These are phyloP conservation scores for Montipora foliosa DNA, from an alignment of 64 coral and sea anemone species.

Conservation along the genomic window DNA sequence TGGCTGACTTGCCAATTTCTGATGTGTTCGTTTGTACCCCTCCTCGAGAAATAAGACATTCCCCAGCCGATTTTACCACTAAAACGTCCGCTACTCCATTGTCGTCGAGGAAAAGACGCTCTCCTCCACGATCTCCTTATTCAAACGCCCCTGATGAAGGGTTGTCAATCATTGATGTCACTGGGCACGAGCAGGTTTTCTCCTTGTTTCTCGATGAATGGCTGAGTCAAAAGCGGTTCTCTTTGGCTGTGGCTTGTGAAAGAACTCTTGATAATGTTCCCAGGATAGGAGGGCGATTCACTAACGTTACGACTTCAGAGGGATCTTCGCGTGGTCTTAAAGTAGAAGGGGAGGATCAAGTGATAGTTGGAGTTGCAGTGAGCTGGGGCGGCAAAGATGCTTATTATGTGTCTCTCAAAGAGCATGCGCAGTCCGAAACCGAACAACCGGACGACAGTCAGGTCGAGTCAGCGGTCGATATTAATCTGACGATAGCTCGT, in stretches of 20 bases:
- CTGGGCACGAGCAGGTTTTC: slow-evolving; percentile 57
- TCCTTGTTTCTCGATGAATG: slow-evolving; percentile 70
- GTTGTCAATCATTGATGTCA: slow-evolving; percentile 58
- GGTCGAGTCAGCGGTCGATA: slow-evolving; percentile 74
- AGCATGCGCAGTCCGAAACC: slow-evolving; percentile 34
- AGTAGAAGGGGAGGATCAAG: slow-evolving; percentile 77
- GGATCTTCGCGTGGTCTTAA: slow-evolving; percentile 21
- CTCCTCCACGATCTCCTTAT: neutral
- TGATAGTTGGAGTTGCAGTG: slow-evolving; percentile 81
- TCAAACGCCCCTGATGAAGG: slow-evolving; percentile 22
- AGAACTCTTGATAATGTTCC: slow-evolving; percentile 39
- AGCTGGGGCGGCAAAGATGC: slow-evolving; percentile 85
- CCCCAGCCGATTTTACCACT: slow-evolving; percentile 8
- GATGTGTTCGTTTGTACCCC: slow-evolving; percentile 14
- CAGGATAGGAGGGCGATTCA: slow-evolving; percentile 74
- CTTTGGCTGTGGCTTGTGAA: slow-evolving; percentile 70
- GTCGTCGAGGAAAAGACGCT: slow-evolving; percentile 6
- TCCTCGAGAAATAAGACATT: neutral
- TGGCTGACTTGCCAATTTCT: neutral
- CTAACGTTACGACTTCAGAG: slow-evolving; percentile 10
- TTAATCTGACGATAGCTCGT: slow-evolving; percentile 46
- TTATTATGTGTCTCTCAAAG: slow-evolving; percentile 82
- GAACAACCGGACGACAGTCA: slow-evolving; percentile 34
- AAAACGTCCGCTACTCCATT: slow-evolving; percentile 23
- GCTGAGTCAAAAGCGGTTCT: slow-evolving; percentile 38